Evolutionary conservation across 2,113 vertebrate species (phyloP).

Genomic region (Edolisoma coerulescens): DNA sequence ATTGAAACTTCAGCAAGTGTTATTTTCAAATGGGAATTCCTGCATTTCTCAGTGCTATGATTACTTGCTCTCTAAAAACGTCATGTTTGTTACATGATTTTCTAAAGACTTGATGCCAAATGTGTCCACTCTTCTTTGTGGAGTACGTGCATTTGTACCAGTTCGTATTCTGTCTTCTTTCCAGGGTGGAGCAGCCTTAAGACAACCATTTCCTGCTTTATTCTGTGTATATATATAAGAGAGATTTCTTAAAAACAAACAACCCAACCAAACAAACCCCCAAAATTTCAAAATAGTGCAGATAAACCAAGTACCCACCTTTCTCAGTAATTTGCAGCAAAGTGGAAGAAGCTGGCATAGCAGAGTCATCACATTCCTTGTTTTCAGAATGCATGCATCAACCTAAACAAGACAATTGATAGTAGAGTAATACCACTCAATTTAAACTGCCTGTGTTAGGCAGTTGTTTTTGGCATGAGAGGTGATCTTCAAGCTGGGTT

Average conservation of each 20-base stretch:
- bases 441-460: neutral
- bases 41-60: conserved; percentile 23
- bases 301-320: conserved; percentile 69
- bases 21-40: conserved; percentile 20
- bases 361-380: conserved; percentile 80
- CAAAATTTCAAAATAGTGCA: neutral
- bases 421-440: neutral
- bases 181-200: conserved; percentile 82
- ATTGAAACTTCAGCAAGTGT: conserved; percentile 13
- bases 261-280: neutral
- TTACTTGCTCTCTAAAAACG: conserved; percentile 86
- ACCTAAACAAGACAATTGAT: conserved; percentile 71
- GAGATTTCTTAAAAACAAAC: neutral
- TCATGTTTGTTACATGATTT: conserved; percentile 81
- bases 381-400: conserved; percentile 87
- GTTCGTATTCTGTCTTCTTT: conserved; percentile 77
- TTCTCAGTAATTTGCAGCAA: conserved; percentile 84
- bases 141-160: conserved; percentile 68
- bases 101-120: conserved; percentile 81
- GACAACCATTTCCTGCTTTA: conserved; percentile 78
- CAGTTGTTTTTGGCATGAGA: neutral
- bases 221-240: conserved; percentile 48
- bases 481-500: neutral
- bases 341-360: conserved; percentile 83
- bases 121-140: conserved; percentile 75